Conservation (phyloP, 2,888 invertebrate genomes). For the Pammene fasciana region DNA sequence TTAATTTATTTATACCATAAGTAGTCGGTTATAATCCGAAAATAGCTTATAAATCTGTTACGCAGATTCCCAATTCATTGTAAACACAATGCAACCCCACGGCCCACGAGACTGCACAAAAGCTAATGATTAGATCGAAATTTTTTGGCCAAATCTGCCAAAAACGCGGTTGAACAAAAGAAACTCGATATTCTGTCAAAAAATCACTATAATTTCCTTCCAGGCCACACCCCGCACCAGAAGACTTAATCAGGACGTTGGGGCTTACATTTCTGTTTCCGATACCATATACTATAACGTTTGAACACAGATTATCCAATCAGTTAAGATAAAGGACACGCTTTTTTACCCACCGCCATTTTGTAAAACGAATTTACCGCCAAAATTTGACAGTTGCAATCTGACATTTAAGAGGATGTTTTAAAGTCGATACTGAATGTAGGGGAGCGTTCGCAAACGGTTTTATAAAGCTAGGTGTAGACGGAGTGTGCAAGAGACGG, state of each 20-base stretch:
- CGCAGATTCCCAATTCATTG: slow-evolving; percentile 56
- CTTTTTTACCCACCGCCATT: slow-evolving; percentile 66
- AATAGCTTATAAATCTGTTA: slow-evolving; percentile 64
- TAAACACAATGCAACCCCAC: slow-evolving; percentile 52
- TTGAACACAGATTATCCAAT: slow-evolving; percentile 83
- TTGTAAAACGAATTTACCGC: slow-evolving; percentile 54
- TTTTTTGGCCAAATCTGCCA: slow-evolving; percentile 74
- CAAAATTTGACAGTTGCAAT: slow-evolving; percentile 56
- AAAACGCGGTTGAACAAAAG: slow-evolving; percentile 70
- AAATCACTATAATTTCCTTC: slow-evolving; percentile 80
- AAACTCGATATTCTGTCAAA: slow-evolving; percentile 71
- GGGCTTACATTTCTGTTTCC: slow-evolving; percentile 80
- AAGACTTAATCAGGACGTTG: slow-evolving; percentile 78
- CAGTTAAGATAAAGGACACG: slow-evolving; percentile 83
- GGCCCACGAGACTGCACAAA: slow-evolving; percentile 58
- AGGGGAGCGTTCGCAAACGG: slow-evolving; percentile 45
- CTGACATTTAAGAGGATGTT: slow-evolving; percentile 52
- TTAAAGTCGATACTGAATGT: slow-evolving; percentile 55
- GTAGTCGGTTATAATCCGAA: slow-evolving; percentile 54
- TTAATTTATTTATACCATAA: slow-evolving; percentile 13
- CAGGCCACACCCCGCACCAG: slow-evolving; percentile 67
- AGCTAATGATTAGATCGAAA: slow-evolving; percentile 76
- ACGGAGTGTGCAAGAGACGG: slow-evolving; percentile 73
- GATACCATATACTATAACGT: slow-evolving; percentile 80
- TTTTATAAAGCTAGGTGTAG: slow-evolving; percentile 60